Base-by-base conservation (phyloP, 2,113 vertebrate species). In the Lota lota region DNA sequence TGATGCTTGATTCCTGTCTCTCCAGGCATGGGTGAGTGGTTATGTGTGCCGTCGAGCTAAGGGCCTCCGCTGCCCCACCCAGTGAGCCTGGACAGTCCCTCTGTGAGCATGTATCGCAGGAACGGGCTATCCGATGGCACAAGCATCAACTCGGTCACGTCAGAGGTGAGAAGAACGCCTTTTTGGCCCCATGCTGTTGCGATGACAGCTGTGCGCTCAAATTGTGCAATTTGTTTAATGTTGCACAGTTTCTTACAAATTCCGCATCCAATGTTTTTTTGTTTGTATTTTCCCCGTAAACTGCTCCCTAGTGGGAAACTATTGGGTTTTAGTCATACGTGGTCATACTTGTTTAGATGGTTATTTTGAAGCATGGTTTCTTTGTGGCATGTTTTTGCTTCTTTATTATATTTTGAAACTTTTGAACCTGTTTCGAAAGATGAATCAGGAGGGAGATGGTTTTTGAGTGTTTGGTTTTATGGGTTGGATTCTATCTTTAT, bases 81-180 rank as follows among this genome's bases (percentile, higher is more conserved):
- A 74, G 66, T 77, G 69, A 61, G 22, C 53, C 69, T 72, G 72
- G 20, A 68, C 76, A 22, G 73, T 73, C 59, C 74, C 67, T 73
- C 73, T 88, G 83, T 81, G 85, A 90, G 85, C 79, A 92, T 92
- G 91, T 92, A 92, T 88, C 90, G 88, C 83, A 90, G 85, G 86
- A 91, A 92, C 80, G 91, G 91, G 61, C 89, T 91, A 57, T 88
- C 82, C 36, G 88, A 89, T 80, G 88, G 88, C 59, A 78, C 88
- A 70, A 90, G 89, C 84, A 84, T 91, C 86, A 84, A 88, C 53
- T 92, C 91, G 11, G 66, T 88, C 80, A 85, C 84, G 64, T 89
- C 90, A 24, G 89, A 90, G 90, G 90, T 91, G 82, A 71, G 71
- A 50, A 6, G 11, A 2, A 0, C 14, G 65, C 40, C 40, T 14